phyloP scores from a whole-genome alignment of 1,140 invertebrate species.

The Metopolophium dirhodum region DNA sequence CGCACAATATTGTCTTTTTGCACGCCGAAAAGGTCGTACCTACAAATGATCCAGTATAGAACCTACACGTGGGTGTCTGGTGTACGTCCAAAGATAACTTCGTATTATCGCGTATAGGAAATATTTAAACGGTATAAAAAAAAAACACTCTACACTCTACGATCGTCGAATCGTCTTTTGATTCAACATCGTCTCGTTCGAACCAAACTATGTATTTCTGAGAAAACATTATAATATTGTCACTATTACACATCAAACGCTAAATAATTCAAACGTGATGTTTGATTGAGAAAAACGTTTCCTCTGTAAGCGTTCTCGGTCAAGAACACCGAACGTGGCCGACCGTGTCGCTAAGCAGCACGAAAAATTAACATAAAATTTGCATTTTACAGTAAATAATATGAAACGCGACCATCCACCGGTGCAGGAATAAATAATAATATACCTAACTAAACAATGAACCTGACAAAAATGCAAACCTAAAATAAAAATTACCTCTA shows the following conservation, averaged over 20 bases:
- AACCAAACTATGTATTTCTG: not conserved
- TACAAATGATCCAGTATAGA: not conserved
- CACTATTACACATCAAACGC: no score
- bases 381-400: constrained; percentile 16
- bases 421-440: not conserved
- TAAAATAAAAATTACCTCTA: not conserved
- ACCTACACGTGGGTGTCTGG: not conserved
- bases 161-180: no score
- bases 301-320: not conserved
- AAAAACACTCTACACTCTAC: no score
- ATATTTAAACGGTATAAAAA: not conserved
- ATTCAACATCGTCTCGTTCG: not conserved
- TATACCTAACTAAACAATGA: not conserved
- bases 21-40: not conserved
- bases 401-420: not conserved
- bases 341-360: not conserved
- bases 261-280: not conserved
- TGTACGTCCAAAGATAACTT: not conserved
- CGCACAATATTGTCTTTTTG: not conserved
- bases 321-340: not conserved
- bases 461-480: not conserved
- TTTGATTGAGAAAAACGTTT: not conserved
- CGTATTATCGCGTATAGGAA: not conserved
- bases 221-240: not conserved
- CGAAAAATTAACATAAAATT: not conserved